These are phyloP conservation scores for Oscarella lobularis DNA, from an alignment of 37 sponge, comb jelly and placozoan species.

Conservation along the genomic window DNA sequence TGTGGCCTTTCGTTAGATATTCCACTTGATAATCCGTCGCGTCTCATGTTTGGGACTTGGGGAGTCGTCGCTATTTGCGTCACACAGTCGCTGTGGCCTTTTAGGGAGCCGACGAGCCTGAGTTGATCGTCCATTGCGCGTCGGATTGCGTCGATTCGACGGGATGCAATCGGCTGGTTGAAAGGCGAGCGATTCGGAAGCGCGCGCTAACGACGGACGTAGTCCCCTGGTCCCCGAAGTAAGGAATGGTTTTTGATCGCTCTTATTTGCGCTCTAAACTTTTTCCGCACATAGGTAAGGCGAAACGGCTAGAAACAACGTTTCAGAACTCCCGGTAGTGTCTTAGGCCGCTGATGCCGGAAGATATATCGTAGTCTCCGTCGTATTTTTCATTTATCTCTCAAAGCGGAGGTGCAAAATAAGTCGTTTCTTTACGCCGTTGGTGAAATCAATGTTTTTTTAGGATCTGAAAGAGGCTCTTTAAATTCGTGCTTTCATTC, in stretches of 20 bases:
- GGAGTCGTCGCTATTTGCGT: constrained; percentile 98
- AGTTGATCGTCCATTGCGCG: constrained; percentile 44
- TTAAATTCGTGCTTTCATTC: constrained; percentile 78
- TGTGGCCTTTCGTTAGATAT: constrained; percentile 81
- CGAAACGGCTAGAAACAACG: too few relatives aligned
- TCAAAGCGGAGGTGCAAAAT: constrained; percentile 88
- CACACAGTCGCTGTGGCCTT: constrained; percentile 97
- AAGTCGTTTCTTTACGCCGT: too few relatives aligned
- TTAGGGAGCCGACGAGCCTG: constrained; percentile 64
- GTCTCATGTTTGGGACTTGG: constrained; percentile 80
- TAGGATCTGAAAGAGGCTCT: constrained; percentile 65
- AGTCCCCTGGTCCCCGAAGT: too few relatives aligned
- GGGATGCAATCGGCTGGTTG: too few relatives aligned
- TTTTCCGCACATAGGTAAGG: too few relatives aligned
- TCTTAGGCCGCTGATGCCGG: constrained; percentile 74
- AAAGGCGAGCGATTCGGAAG: too few relatives aligned
- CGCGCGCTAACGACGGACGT: too few relatives aligned
- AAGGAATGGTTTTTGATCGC: constrained; percentile 95
- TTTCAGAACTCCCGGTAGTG: constrained; percentile 42
- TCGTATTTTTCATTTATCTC: constrained; percentile 88
- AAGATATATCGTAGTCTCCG: constrained; percentile 76
- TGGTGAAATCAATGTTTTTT: too few relatives aligned
- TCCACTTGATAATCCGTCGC: constrained; percentile 82
- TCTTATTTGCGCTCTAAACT: too few relatives aligned
- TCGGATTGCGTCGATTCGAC: too few relatives aligned